Conservation (phyloP, 1,140 invertebrate genomes). For the Bombus polaris region DNA sequence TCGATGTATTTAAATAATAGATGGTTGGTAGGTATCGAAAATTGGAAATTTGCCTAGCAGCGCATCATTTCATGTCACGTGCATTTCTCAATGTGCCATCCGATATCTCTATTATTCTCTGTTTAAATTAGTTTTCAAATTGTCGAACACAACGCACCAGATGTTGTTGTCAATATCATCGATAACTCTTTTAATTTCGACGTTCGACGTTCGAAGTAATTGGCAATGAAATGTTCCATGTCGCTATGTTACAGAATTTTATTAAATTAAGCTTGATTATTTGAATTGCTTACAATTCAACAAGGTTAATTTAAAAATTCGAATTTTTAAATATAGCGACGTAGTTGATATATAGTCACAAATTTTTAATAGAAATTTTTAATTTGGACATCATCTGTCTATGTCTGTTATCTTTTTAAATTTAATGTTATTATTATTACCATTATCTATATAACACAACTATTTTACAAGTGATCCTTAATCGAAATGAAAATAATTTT, state of each 20-base stretch:
- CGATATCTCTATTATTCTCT: constrained; percentile 14
- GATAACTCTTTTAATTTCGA: constrained; percentile 6
- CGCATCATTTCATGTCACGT: background rate
- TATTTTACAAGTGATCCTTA: no score
- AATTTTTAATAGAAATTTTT: background rate
- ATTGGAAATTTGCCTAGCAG: background rate
- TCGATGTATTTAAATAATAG: background rate
- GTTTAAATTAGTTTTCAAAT: constrained; percentile 23
- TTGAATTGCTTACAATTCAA: background rate
- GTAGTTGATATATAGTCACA: background rate
- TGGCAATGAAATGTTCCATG: background rate
- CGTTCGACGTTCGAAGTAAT: background rate
- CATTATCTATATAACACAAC: no score
- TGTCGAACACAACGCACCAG: background rate
- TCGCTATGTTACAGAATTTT: background rate
- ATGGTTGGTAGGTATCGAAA: background rate
- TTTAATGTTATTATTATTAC: no score
- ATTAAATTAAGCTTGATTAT: background rate
- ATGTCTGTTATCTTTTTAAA: no score
- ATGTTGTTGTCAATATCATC: constrained; percentile 1
- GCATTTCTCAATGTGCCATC: background rate
- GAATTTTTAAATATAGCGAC: background rate
- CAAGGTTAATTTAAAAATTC: background rate
- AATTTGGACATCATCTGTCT: no score
- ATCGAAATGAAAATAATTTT: no score